phyloP scores from a whole-genome alignment of 2,888 invertebrate species.

The Hydroisotoma schaefferi region DNA sequence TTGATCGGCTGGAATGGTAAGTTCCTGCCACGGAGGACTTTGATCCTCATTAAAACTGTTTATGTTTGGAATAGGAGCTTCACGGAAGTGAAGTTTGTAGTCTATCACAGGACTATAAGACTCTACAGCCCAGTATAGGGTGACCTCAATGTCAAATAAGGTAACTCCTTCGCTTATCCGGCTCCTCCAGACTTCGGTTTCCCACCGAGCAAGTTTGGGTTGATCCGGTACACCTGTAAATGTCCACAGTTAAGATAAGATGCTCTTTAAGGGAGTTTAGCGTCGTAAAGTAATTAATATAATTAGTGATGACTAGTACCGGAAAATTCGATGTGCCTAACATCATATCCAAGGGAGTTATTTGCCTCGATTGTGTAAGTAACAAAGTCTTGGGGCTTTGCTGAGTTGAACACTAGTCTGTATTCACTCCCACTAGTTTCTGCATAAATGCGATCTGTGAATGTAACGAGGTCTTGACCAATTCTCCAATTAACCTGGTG shows the following conservation, averaged over 20 bases:
- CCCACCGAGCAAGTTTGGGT: conserved; percentile 61
- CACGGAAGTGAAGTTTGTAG: conserved; percentile 57
- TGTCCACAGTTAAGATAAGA: neutral
- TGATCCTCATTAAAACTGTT: conserved; percentile 22
- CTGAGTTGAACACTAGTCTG: conserved; percentile 65
- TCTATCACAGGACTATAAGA: conserved; percentile 76
- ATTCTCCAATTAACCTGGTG: conserved; percentile 42
- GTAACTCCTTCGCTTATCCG: conserved; percentile 14
- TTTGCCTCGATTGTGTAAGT: conserved; percentile 74
- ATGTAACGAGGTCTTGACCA: conserved; percentile 29
- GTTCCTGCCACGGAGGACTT: conserved; percentile 61
- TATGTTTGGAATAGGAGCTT: conserved; percentile 31
- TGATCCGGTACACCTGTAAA: conserved; percentile 64
- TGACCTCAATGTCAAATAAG: conserved; percentile 54
- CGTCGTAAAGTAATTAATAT: neutral
- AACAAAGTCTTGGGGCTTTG: conserved; percentile 67
- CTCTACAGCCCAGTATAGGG: conserved; percentile 79
- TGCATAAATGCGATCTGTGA: conserved; percentile 54
- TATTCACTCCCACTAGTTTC: conserved; percentile 60
- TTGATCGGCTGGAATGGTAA: conserved; percentile 66
- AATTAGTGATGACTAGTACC: too few species aligned
- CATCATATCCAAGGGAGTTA: conserved; percentile 69
- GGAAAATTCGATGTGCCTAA: conserved; percentile 68
- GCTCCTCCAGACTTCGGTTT: conserved; percentile 24
- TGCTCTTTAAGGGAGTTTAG: neutral